A percentile compares a stretch with the other conserved stretches of the same genome.
Evolutionary conservation across 2,113 vertebrate genomes (phyloP).

Genomic region (Erythrolamprus reginae): DNA sequence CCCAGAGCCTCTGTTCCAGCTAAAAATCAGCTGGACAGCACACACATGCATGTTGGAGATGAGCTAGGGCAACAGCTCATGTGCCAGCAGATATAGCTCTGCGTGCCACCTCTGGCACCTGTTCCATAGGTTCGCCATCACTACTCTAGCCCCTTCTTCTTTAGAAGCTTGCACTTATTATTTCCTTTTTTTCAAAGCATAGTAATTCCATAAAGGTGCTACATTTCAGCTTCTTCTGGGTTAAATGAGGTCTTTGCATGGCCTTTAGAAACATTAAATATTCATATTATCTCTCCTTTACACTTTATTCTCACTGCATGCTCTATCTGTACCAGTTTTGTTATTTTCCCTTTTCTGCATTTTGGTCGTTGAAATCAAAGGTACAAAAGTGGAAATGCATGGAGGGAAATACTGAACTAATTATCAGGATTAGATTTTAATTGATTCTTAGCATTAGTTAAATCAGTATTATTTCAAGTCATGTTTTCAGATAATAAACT

Average conservation of each 20-base stretch:
- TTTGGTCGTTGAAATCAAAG: not conserved
- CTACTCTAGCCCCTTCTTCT: not conserved
- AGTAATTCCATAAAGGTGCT: not conserved
- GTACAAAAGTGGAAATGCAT: not conserved
- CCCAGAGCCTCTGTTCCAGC: no score
- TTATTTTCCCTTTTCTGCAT: not conserved
- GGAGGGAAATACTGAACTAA: not conserved
- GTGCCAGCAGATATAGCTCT: no score
- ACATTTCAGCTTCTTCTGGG: not conserved
- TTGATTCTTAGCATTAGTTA: not conserved
- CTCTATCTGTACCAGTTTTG: not conserved
- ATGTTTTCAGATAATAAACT: not conserved
- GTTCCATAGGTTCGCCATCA: no score
- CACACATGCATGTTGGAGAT: no score
- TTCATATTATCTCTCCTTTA: not conserved
- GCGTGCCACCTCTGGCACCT: no score
- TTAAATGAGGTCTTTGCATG: not conserved
- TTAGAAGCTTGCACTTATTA: not conserved
- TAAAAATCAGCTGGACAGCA: no score
- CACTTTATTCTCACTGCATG: not conserved
- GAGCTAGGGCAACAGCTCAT: no score
- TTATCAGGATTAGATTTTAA: not conserved
- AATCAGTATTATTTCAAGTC: not conserved
- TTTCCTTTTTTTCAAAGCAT: not conserved
- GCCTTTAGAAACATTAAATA: not conserved